These are phyloP conservation scores for Melinopterus prodromus DNA, from an alignment of 2,888 invertebrate species.

Conservation along the genomic window DNA sequence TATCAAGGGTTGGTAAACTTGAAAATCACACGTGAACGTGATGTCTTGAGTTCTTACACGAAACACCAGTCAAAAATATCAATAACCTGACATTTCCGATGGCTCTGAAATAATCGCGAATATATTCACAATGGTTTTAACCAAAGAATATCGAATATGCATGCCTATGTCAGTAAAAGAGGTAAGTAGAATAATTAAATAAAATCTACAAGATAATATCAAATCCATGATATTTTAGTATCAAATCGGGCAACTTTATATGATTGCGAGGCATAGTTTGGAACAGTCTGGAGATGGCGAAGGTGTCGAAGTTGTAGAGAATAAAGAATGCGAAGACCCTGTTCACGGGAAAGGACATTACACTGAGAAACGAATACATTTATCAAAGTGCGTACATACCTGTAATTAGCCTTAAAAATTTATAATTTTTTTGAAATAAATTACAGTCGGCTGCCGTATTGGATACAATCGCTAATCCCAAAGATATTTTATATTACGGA, in stretches of 20 bases:
- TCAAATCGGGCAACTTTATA: constrained; percentile 89
- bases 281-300: constrained; percentile 91
- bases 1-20: neutral
- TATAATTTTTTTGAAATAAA: constrained; percentile 13
- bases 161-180: constrained; percentile 94
- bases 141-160: constrained; percentile 89
- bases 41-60: neutral
- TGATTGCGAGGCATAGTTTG: constrained; percentile 93
- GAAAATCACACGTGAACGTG: neutral
- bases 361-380: constrained; percentile 90
- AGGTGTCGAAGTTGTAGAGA: constrained; percentile 90
- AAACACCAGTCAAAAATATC: neutral
- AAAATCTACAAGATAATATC: constrained; percentile 14
- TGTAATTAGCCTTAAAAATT: constrained; percentile 1
- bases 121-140: constrained; percentile 73
- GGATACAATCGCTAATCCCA: constrained; percentile 88
- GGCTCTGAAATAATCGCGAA: neutral
- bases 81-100: neutral
- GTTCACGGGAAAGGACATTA: constrained; percentile 85
- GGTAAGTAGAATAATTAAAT: constrained; percentile 64
- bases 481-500: constrained; percentile 92
- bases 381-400: constrained; percentile 75
- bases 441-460: constrained; percentile 86
- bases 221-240: constrained; percentile 69
- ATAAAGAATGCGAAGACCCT: constrained; percentile 80